Percentiles rank a stretch among this genome's conserved stretches.
phyloP scores from a whole-genome alignment of 1,140 invertebrate genomes.

The Delia radicum region DNA sequence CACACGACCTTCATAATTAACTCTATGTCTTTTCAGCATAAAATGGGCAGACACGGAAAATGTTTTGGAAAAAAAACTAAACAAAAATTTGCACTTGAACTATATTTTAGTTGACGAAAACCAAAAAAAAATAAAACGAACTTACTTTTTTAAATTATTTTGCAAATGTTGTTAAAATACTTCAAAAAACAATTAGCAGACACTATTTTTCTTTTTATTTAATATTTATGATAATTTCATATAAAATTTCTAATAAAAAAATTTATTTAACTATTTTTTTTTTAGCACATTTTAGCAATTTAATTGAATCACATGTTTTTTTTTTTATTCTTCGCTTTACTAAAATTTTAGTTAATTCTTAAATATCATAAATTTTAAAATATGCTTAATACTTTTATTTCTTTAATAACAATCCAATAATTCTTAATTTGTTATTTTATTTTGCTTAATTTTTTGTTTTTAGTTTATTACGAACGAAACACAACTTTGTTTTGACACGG shows the following conservation, averaged over 20 bases:
- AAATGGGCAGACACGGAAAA: neutral
- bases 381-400: too few species aligned
- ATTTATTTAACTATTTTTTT: neutral
- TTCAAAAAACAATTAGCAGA: neutral
- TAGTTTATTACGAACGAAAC: neutral
- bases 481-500: constrained; percentile 49
- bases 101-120: neutral
- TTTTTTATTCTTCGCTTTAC: neutral
- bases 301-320: neutral
- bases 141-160: neutral
- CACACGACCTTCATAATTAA: neutral
- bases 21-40: neutral
- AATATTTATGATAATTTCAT: neutral
- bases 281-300: neutral
- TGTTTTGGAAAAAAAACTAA: neutral
- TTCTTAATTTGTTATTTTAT: neutral
- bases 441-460: neutral
- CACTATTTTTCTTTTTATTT: too few species aligned
- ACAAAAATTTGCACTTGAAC: constrained; percentile 8
- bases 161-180: too few species aligned
- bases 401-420: too few species aligned
- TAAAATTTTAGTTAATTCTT: too few species aligned
- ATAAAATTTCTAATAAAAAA: neutral
- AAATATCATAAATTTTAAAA: neutral
- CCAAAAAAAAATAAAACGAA: neutral